Conservation (phyloP, 2,797 vertebrate genomes). For the Mormyrus hasselquistii region DNA sequence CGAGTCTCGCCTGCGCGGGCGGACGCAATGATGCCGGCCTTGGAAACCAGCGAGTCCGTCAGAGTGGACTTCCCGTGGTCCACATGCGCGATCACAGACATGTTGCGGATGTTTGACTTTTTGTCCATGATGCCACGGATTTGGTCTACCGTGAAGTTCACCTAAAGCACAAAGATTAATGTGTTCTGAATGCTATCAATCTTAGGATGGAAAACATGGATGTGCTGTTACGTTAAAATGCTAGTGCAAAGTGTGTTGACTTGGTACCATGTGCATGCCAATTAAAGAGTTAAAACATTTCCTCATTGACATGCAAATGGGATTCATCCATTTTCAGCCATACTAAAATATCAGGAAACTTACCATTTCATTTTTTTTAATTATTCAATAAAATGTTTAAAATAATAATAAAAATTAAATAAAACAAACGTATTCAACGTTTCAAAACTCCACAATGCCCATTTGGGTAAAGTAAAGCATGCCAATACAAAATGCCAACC, state of each 20-base stretch:
- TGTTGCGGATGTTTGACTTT: slow-evolving; percentile 93
- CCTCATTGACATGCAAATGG: background rate
- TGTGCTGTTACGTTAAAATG: background rate
- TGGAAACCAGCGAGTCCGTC: slow-evolving; percentile 88
- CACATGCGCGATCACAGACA: slow-evolving; percentile 94
- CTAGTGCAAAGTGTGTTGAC: background rate
- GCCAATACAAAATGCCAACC: background rate
- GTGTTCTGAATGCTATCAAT: background rate
- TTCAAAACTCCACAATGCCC: background rate
- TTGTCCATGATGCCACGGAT: slow-evolving; percentile 97
- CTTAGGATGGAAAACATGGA: background rate
- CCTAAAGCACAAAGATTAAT: slow-evolving; percentile 51
- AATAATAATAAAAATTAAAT: no score
- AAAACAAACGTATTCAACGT: background rate
- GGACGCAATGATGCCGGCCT: slow-evolving; percentile 88
- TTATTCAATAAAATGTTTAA: background rate
- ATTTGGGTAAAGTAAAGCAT: background rate
- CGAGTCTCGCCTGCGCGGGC: slow-evolving; percentile 84
- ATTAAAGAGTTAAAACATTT: background rate
- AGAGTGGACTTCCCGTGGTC: slow-evolving; percentile 92
- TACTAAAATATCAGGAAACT: background rate
- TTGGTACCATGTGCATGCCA: background rate
- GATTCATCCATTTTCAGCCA: background rate
- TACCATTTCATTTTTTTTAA: background rate
- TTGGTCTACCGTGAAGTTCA: slow-evolving; percentile 95